Base-by-base conservation (phyloP, 1,140 invertebrate genomes). In the Tetramorium parvispinum region DNA sequence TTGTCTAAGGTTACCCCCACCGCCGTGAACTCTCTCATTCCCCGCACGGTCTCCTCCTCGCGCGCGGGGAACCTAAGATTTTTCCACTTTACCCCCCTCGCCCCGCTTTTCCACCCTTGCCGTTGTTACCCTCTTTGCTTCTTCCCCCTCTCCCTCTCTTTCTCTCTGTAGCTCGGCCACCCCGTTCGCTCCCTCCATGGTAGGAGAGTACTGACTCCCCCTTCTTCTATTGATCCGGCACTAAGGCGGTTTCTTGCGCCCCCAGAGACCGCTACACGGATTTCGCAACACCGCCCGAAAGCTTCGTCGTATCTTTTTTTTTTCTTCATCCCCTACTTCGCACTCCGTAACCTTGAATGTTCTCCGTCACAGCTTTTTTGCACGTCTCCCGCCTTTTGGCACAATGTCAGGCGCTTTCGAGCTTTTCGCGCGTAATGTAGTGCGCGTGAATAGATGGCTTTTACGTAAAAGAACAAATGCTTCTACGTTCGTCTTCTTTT, bases 1-100 rank as follows among this genome's bases (percentile, higher is more conserved):
- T 94, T 93, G 93, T 95, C 94, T 95, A 95, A 95, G 94, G 95
- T 94, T 92, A 92, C 93, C 91, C 92, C 93, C 93, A 91, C 93
- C 88, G 87, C 79, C 85, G 85, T 71, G 78, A 75, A 89, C 83
- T 87, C 91, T 75, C 65, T 61, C 59, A 76, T 59, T 81, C 68
- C 87, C 85, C 77, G 70, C 73, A 66, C 86, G 55, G 71, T 89
- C 89, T 91, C 90, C 89, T 92, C 92, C 79, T 68, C 75, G 78
- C 88, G 86, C 88, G 86, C 85, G 70, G 89, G 83, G 85, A 88
- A 93, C 88, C 91, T 95, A 95, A 94, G 94, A 95, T 94, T 95
- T 95, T 95, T 95, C 92, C 91, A 89, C 92, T 93, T 93, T 90
- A 87, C 75, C 85, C 87, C 85, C 87, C 76, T 55, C 77, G 55